A percentile compares a stretch with the other conserved stretches of the same genome.
Conservation (phyloP, 2,888 invertebrate genomes). For the Catocala fraxini region DNA sequence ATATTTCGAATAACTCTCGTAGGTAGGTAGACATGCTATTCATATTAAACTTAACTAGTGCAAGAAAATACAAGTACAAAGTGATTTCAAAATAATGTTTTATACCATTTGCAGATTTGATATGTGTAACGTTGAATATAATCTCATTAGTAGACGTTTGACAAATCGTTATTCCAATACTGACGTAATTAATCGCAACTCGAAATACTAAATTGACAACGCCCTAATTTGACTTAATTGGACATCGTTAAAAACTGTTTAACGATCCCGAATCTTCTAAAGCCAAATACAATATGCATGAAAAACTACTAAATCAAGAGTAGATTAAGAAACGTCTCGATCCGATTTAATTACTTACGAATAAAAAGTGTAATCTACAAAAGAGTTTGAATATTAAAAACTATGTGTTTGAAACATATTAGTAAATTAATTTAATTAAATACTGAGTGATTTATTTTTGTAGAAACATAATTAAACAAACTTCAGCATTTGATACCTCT, state of each 20-base stretch:
- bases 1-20: too few species aligned
- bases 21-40: too few species aligned
- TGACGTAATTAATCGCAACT: slow-evolving; percentile 19
- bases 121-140: background rate
- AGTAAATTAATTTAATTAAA: background rate
- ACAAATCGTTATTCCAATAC: slow-evolving; percentile 11
- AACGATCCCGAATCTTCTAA: slow-evolving; percentile 43
- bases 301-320: slow-evolving; percentile 1
- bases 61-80: too few species aligned
- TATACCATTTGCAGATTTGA: too few species aligned
- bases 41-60: too few species aligned
- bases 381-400: too few species aligned
- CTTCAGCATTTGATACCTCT: slow-evolving; percentile 10
- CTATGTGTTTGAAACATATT: too few species aligned
- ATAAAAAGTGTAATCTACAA: background rate
- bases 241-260: slow-evolving; percentile 52
- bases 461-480: slow-evolving; percentile 12
- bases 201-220: slow-evolving; percentile 44
- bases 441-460: slow-evolving; percentile 4
- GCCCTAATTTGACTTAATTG: slow-evolving; percentile 50
- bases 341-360: background rate
- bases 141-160: slow-evolving; percentile 9
- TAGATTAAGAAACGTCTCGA: slow-evolving; percentile 11
- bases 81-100: too few species aligned
- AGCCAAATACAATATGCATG: slow-evolving; percentile 11